Conservation (phyloP, 2,113 vertebrate genomes). For the Gadus chalcogrammus region DNA sequence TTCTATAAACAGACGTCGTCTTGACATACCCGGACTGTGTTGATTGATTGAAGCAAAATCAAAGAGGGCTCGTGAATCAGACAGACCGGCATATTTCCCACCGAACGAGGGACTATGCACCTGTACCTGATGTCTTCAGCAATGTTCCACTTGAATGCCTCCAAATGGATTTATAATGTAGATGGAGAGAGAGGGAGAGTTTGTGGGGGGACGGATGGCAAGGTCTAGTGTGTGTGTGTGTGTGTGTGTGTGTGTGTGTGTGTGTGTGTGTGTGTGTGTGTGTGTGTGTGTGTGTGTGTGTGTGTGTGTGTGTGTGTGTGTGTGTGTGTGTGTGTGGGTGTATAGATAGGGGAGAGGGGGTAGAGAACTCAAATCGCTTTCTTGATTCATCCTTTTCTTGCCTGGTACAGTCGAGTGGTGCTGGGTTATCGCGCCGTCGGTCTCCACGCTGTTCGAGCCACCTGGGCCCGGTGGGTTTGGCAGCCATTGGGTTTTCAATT, state of each 20-base stretch:
- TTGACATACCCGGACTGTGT: no score
- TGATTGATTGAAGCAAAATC: background rate
- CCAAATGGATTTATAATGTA: conserved; percentile 41
- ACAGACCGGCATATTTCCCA: background rate
- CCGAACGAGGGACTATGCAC: background rate
- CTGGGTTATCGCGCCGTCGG: conserved; percentile 44
- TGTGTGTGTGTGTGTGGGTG: no score
- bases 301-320: no score
- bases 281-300: no score
- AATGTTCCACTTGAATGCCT: conserved; percentile 21
- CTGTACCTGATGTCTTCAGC: conserved; percentile 11
- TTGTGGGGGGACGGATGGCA: conserved; percentile 34
- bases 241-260: no score
- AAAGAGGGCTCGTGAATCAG: background rate
- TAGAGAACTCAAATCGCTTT: background rate
- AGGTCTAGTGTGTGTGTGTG: no score
- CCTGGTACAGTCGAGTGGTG: conserved; percentile 46
- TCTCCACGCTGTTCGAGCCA: conserved; percentile 49
- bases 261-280: no score
- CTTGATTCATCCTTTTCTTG: conserved; percentile 32
- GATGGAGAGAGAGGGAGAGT: background rate
- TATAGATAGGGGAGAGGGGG: background rate
- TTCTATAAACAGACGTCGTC: no score
- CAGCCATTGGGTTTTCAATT: conserved; percentile 63
- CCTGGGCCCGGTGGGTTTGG: conserved; percentile 50